A percentile compares a stretch with the other conserved stretches of the same genome.
These are phyloP conservation scores for Crax fasciolata DNA, from an alignment of 2,797 vertebrate species.

Conservation along the genomic window DNA sequence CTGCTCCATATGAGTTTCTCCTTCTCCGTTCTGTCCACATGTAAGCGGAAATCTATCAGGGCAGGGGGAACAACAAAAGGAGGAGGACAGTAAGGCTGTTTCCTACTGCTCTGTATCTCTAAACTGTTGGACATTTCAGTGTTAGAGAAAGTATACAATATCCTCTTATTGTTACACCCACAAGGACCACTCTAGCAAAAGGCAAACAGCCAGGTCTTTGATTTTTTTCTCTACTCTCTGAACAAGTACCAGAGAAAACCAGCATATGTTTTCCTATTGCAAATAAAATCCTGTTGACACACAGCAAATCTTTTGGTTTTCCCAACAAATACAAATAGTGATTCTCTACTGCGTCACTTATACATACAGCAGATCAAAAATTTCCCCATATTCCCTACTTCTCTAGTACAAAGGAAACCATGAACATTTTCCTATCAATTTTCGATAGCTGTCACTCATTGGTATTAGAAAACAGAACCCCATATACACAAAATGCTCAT, in stretches of 20 bases:
- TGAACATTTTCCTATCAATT: not conserved
- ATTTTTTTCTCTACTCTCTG: not conserved
- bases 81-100: not conserved
- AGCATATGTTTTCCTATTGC: not conserved
- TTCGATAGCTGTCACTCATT: not conserved
- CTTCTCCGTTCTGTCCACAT: not conserved
- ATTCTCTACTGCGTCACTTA: not conserved
- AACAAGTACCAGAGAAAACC: not conserved
- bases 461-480: not conserved
- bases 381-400: not conserved
- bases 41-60: not conserved
- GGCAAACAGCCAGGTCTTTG: not conserved
- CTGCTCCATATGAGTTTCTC: not conserved
- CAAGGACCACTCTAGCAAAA: not conserved
- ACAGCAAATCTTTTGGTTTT: not conserved
- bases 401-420: not conserved
- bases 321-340: not conserved
- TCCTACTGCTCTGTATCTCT: not conserved
- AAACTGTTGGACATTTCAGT: not conserved
- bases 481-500: not conserved
- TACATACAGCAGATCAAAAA: not conserved
- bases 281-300: not conserved
- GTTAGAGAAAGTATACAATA: not conserved
- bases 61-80: not conserved
- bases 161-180: not conserved